Evolutionary conservation across 2,888 invertebrate genomes (phyloP).

Genomic region (Esperia sulphurella): DNA sequence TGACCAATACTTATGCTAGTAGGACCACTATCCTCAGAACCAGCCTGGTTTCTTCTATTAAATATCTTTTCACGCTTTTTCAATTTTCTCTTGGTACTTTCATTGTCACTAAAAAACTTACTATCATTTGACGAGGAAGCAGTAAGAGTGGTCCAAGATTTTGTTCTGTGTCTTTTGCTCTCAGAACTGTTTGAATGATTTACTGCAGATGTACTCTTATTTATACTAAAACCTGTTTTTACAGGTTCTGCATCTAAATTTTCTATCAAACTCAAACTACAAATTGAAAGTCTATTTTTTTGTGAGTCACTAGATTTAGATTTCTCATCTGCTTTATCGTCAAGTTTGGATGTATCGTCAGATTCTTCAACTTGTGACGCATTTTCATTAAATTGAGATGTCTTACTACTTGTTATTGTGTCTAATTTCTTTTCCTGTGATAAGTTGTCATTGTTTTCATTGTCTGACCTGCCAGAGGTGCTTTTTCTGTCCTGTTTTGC

Average conservation of each 20-base stretch:
- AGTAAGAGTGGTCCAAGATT: conserved; percentile 47
- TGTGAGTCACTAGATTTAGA: conserved; percentile 7
- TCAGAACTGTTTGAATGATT: conserved; percentile 24
- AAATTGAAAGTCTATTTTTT: conserved; percentile 25
- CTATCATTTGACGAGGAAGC: conserved; percentile 21
- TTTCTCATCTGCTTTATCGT: conserved; percentile 8
- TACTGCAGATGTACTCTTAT: conserved; percentile 45
- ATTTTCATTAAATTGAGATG: not conserved
- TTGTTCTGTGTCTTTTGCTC: conserved; percentile 49
- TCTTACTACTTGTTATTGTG: not conserved
- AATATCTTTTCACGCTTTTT: conserved; percentile 12
- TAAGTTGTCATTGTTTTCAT: conserved; percentile 10
- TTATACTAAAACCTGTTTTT: conserved; percentile 25
- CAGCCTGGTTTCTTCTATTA: conserved; percentile 10
- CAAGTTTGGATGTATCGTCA: not conserved
- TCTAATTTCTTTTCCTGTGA: not conserved
- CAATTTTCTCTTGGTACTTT: conserved; percentile 32
- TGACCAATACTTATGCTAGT: conserved; percentile 6
- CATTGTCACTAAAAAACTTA: conserved; percentile 49
- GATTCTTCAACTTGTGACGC: not conserved
- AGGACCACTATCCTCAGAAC: conserved; percentile 16
- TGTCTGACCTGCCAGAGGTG: conserved; percentile 16
- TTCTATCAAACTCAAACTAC: conserved; percentile 36
- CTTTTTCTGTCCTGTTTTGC: conserved; percentile 21
- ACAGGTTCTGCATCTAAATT: conserved; percentile 29